A percentile compares a stretch with the other conserved stretches of the same genome.
Evolutionary conservation across 2,888 invertebrate genomes (phyloP).

Genomic region (Loripinus fragilis): DNA sequence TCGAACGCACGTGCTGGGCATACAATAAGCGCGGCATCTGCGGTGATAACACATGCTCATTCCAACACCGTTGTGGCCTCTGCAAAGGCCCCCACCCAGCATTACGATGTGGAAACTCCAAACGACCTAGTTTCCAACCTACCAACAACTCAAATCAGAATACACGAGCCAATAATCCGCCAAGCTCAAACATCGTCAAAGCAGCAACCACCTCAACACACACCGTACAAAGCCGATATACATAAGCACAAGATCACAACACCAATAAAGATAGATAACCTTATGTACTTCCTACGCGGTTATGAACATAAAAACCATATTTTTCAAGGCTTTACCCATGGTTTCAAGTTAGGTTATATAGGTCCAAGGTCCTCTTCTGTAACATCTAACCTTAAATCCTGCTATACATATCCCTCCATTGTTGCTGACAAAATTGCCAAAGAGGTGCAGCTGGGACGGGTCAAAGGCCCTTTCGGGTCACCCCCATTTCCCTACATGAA

Average conservation of each 20-base stretch:
- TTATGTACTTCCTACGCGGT: background rate
- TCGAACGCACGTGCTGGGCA: conserved; percentile 29
- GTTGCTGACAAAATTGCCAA: conserved; percentile 23
- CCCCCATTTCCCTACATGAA: conserved; percentile 30
- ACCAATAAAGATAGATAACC: background rate
- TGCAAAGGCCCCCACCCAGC: background rate
- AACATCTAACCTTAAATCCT: conserved; percentile 34
- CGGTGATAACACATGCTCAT: background rate
- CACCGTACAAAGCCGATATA: background rate
- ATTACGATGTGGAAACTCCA: background rate
- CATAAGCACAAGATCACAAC: background rate
- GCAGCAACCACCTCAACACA: background rate
- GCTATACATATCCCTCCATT: conserved; percentile 14
- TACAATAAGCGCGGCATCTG: conserved; percentile 24
- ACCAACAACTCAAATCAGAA: conserved; percentile 7
- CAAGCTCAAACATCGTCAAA: background rate
- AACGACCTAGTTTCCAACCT: background rate
- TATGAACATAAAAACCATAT: background rate
- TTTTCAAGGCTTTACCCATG: background rate
- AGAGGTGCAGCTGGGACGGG: conserved; percentile 12
- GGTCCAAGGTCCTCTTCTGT: conserved; percentile 7
- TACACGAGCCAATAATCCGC: background rate
- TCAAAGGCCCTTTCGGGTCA: conserved; percentile 33
- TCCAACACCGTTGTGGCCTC: background rate
- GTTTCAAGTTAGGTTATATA: conserved; percentile 31